Percentiles rank a stretch among this genome's conserved stretches.
phyloP scores from a whole-genome alignment of 2,797 vertebrate genomes.

The Coilia nasus region DNA sequence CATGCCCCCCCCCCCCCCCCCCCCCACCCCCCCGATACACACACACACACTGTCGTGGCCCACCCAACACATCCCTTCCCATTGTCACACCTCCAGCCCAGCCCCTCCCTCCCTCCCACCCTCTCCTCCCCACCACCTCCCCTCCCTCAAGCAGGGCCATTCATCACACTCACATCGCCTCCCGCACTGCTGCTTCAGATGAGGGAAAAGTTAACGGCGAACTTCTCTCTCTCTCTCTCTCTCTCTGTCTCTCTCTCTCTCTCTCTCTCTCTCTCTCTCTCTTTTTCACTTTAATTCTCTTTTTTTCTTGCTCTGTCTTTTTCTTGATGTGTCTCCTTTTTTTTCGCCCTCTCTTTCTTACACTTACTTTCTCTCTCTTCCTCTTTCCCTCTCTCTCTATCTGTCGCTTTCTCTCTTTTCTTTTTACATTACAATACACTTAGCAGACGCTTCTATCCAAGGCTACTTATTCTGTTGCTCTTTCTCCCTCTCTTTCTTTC shows the following conservation, averaged over 20 bases:
- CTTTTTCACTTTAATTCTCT: not conserved
- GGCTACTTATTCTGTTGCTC: too few relatives aligned
- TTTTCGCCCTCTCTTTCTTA: not conserved
- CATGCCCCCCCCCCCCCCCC: not conserved
- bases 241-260: not conserved
- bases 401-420: not conserved
- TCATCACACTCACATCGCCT: slow-evolving; percentile 53
- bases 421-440: too few relatives aligned
- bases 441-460: too few relatives aligned
- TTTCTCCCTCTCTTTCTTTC: too few relatives aligned
- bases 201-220: slow-evolving; percentile 17
- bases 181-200: slow-evolving; percentile 33
- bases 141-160: slow-evolving; percentile 50
- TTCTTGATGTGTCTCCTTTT: too few relatives aligned
- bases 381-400: not conserved
- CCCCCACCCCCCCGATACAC: not conserved
- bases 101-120: not conserved
- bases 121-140: not conserved
- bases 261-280: too few relatives aligned
- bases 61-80: not conserved
- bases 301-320: too few relatives aligned
- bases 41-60: too few relatives aligned
- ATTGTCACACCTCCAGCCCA: not conserved
- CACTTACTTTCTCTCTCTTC: too few relatives aligned
- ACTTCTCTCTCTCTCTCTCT: slow-evolving; percentile 7